Evolutionary conservation across 2,888 invertebrate genomes (phyloP), one percentile per base, ranked within the genome.

Genomic region (Lasioglossum morio): DNA sequence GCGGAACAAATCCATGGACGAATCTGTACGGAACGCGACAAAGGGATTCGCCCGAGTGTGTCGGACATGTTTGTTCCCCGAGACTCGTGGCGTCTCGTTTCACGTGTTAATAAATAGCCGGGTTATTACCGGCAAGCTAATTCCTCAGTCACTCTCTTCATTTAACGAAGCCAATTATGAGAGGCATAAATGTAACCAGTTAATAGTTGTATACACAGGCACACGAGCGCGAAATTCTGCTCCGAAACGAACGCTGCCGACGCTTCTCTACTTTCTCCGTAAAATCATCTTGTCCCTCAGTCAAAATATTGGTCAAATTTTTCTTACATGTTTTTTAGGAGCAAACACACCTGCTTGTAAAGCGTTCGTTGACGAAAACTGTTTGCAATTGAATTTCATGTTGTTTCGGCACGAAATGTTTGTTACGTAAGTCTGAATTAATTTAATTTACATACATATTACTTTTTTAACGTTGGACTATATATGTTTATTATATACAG

Each of bases 111-210:
- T 94, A 94, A 94, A 94, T 94, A 94, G 94, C 93, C 93, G 87
- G 90, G 93, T 94, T 94, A 94, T 94, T 94, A 94, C 94, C 92
- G 89, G 89, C 94, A 93, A 94, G 94, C 94, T 94, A 94, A 94
- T 94, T 94, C 92, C 93, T 94, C 93, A 89, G 92, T 92, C 93
- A 94, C 94, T 94, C 94, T 94, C 94, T 93, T 93, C 94, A 92
- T 94, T 94, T 94, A 94, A 94, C 94, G 93, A 93, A 94, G 94
- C 93, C 94, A 94, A 94, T 94, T 94, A 94, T 94, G 94, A 94
- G 92, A 93, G 93, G 90, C 94, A 94, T 94, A 94, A 94, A 94
- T 93, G 93, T 94, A 93, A 94, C 93, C 92, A 92, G 92, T 94
- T 94, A 93, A 94, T 94, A 93, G 94, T 93, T 93, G 92, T 94